A percentile compares a stretch with the other conserved stretches of the same genome.
Conservation (phyloP, 2,113 vertebrate genomes). For the Pseudorasbora parva region DNA sequence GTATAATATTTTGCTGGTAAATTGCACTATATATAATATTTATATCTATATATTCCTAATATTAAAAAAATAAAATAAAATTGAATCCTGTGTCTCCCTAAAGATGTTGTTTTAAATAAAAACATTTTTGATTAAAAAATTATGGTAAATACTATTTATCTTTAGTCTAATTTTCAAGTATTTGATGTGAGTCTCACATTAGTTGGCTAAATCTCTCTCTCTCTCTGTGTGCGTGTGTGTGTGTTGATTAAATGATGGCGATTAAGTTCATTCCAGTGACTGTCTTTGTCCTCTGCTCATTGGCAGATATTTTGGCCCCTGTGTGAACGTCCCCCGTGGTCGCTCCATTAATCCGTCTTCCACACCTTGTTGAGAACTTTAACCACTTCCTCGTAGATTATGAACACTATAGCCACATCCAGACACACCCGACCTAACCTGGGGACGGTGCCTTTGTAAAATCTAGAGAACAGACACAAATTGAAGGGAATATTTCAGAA, state of each 20-base stretch:
- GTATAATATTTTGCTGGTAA: constrained; percentile 2
- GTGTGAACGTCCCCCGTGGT: background rate
- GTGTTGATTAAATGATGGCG: background rate
- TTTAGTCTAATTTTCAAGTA: constrained; percentile 36
- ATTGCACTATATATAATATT: background rate
- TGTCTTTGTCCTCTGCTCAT: constrained; percentile 2
- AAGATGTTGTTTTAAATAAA: constrained; percentile 22
- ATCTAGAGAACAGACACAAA: constrained; percentile 72
- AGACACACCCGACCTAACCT: constrained; percentile 92
- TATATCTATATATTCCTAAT: background rate
- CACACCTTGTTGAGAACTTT: constrained; percentile 92
- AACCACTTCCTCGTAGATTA: constrained; percentile 97
- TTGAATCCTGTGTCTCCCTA: background rate
- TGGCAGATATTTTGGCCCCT: constrained; percentile 1
- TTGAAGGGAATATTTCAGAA: background rate
- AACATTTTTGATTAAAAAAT: background rate
- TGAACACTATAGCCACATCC: constrained; percentile 94
- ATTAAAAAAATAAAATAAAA: constrained; percentile 8
- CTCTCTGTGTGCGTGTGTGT: background rate
- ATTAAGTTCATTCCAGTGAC: constrained; percentile 2
- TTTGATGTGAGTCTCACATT: constrained; percentile 39
- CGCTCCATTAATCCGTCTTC: constrained; percentile 86
- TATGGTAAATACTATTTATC: background rate
- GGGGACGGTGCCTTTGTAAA: constrained; percentile 95
- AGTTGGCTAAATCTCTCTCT: background rate